Evolutionary conservation across 2,113 vertebrate species (phyloP), one percentile per base, ranked within the genome.

Genomic region (Poecilia latipinna): DNA sequence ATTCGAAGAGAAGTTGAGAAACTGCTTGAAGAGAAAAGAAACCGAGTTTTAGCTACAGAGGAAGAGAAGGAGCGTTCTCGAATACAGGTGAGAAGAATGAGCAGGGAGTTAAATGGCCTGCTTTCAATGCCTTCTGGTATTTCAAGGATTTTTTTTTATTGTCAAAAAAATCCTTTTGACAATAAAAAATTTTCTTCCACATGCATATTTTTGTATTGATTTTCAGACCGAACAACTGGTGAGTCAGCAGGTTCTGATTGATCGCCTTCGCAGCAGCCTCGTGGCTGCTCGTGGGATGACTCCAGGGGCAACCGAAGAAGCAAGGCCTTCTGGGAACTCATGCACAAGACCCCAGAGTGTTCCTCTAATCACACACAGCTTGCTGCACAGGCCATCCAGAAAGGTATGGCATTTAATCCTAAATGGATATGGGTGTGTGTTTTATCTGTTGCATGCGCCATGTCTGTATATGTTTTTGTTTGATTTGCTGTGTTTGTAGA

Each of bases 191-290:
- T 68, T 35, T 33, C 12, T 0, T 42, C 26, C 67, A 5, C 31
- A 22, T 61, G 4, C 15, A 51, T n/a, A 4, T 72, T 15, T 80
- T 15, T 77, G 12, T 74, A 70, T 78, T 32, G 61, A 26, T 90
- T 61, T 33, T 85, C 84, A 98, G 97, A 95, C 90, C 72, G 96
- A 97, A 83, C 96, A 96, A 86, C 92, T 98, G 88, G 94, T 96
- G 89, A 95, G 96, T 79, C 96, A 96, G 79, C 95, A 96, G 84
- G 92, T 97, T 77, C 74, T 96, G 77, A 95, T 97, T 79, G 90
- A 94, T 78, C 93, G 92, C 33, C 93, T 97, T 78, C 95, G 91
- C 75, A 70, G 91, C 68, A 90, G 95, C 84, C 72, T 95, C 72
- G 68, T 89, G 77, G 90, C 91, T 33, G 85, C 86, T 62, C 83